These are phyloP conservation scores for Clostera curtula DNA, from an alignment of 2,888 invertebrate genomes.

Conservation along the genomic window DNA sequence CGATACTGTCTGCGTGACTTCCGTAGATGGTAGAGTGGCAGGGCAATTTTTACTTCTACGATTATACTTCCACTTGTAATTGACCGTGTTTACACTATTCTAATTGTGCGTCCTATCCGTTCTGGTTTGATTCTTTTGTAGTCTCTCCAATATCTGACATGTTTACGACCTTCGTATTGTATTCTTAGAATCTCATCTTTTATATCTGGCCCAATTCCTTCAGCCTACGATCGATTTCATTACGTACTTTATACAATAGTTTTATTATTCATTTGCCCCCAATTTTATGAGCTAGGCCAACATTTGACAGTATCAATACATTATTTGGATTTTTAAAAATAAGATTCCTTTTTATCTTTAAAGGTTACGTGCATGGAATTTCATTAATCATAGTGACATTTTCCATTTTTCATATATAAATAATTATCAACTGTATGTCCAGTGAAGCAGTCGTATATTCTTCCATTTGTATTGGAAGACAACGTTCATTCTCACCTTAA, in stretches of 20 bases:
- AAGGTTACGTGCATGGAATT: not conserved
- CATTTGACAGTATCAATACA: too few relatives aligned
- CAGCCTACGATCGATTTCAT: too few relatives aligned
- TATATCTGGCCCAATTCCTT: constrained; percentile 19
- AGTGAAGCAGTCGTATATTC: constrained; percentile 20
- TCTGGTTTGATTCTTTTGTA: constrained; percentile 14
- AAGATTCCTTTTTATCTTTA: constrained; percentile 4
- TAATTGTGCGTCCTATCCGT: constrained; percentile 10
- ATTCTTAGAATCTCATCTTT: constrained; percentile 18
- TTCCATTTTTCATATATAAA: constrained; percentile 22
- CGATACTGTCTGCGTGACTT: too few relatives aligned
- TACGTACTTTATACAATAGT: too few relatives aligned
- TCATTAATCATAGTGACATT: constrained; percentile 12
- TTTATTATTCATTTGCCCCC: constrained; percentile 8
- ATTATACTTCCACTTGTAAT: too few relatives aligned
- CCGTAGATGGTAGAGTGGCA: too few relatives aligned
- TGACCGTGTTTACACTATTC: too few relatives aligned
- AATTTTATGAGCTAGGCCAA: too few relatives aligned
- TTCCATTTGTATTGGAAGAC: constrained; percentile 17
- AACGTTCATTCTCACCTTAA: constrained; percentile 38
- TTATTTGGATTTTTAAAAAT: constrained; percentile 1
- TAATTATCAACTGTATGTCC: constrained; percentile 22
- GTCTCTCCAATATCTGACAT: constrained; percentile 11
- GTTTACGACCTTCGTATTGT: constrained; percentile 14
- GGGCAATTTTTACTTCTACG: too few relatives aligned